A percentile compares a stretch with the other conserved stretches of the same genome.
Conservation (phyloP, 1,140 invertebrate species). For the Drosophila azteca region DNA sequence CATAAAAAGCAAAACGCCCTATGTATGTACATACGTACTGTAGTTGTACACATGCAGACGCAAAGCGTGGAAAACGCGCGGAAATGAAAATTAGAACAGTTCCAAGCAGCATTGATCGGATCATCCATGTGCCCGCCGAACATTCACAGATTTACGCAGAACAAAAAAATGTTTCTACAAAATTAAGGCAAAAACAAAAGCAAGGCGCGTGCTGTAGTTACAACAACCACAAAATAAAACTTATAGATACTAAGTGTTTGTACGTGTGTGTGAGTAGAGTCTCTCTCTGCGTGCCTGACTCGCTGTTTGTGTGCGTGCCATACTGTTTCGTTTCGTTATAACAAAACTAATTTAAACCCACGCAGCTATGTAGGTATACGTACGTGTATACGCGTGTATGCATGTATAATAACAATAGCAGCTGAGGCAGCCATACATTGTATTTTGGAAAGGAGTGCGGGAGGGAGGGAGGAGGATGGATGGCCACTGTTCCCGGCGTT, state of each 20-base stretch:
- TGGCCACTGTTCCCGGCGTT: constrained; percentile 10
- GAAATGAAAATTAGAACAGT: constrained; percentile 69
- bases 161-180: constrained; percentile 12
- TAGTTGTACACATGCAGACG: constrained; percentile 12
- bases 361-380: constrained; percentile 9
- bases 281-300: too few relatives aligned
- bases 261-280: constrained; percentile 29
- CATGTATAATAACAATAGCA: constrained; percentile 49
- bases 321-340: constrained; percentile 30
- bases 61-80: constrained; percentile 44
- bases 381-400: constrained; percentile 33
- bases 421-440: constrained; percentile 53
- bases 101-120: constrained; percentile 24
- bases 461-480: constrained; percentile 29
- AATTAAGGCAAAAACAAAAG: constrained; percentile 34
- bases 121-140: background rate
- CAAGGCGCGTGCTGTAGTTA: constrained; percentile 60
- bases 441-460: constrained; percentile 37
- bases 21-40: background rate
- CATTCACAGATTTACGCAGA: background rate
- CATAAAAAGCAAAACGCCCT: constrained; percentile 30
- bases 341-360: constrained; percentile 27
- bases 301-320: constrained; percentile 19
- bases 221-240: constrained; percentile 60
- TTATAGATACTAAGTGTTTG: constrained; percentile 70